Percentiles rank a stretch among this genome's conserved stretches.
Evolutionary conservation across 2,888 invertebrate species (phyloP).

Genomic region (Sabatieria punctata): DNA sequence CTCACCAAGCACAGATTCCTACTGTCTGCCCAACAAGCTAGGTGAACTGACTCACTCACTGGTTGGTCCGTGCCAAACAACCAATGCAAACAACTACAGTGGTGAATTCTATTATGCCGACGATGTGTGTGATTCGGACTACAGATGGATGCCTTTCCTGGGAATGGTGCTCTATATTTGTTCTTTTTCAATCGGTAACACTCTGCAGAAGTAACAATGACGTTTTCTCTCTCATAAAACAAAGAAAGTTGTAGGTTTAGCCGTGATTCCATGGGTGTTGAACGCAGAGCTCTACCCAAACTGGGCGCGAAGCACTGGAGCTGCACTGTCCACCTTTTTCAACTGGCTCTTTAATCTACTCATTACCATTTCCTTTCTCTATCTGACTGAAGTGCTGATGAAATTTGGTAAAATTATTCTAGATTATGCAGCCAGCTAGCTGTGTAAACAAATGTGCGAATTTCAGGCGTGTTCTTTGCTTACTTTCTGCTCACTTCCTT

Average conservation of each 20-base stretch:
- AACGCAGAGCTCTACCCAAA: conserved; percentile 42
- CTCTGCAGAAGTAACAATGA: conserved; percentile 4
- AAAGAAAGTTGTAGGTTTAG: conserved; percentile 34
- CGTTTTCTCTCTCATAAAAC: not conserved
- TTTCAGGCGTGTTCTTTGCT: not conserved
- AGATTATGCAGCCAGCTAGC: no score
- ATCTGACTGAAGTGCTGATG: conserved; percentile 34
- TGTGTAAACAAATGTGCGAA: not conserved
- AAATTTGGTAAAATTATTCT: conserved; percentile 34
- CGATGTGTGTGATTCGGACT: not conserved
- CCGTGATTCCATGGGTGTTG: conserved; percentile 43
- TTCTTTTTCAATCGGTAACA: not conserved
- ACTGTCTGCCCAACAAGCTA: no score
- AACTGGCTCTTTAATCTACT: conserved; percentile 42
- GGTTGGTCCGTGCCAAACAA: no score
- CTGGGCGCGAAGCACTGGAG: conserved; percentile 41
- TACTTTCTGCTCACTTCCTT: not conserved
- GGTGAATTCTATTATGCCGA: no score
- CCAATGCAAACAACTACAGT: no score
- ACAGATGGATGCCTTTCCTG: not conserved
- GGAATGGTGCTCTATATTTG: not conserved
- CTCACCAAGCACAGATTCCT: no score
- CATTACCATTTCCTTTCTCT: conserved; percentile 40
- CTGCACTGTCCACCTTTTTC: conserved; percentile 34
- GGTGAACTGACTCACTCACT: no score